Evolutionary conservation across 2,888 invertebrate genomes (phyloP).

Genomic region (Epistrophella euchroma): DNA sequence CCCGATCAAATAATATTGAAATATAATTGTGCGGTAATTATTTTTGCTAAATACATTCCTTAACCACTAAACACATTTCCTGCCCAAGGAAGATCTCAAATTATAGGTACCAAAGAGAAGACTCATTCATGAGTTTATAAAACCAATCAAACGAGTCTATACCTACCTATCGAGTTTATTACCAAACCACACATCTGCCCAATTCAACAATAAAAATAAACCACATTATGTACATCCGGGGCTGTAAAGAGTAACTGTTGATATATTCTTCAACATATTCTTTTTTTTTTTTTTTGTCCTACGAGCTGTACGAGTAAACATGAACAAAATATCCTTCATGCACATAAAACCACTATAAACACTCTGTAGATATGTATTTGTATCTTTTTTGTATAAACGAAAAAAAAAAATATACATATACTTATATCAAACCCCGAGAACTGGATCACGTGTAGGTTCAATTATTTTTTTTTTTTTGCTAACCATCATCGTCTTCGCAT

Average conservation of each 20-base stretch:
- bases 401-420: slow-evolving; percentile 11
- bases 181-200: slow-evolving; percentile 64
- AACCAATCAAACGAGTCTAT: slow-evolving; percentile 24
- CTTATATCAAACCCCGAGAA: slow-evolving; percentile 25
- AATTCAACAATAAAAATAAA: slow-evolving; percentile 38
- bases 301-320: not conserved
- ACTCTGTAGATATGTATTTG: not conserved
- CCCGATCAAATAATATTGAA: slow-evolving; percentile 24
- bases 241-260: slow-evolving; percentile 50
- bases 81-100: slow-evolving; percentile 9
- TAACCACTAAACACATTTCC: slow-evolving; percentile 46
- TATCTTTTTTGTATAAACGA: slow-evolving; percentile 2
- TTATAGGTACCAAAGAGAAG: slow-evolving; percentile 2
- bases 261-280: slow-evolving; percentile 29
- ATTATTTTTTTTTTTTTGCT: slow-evolving; percentile 51
- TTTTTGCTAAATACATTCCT: slow-evolving; percentile 50
- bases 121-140: slow-evolving; percentile 20
- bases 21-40: slow-evolving; percentile 4
- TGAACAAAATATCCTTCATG: slow-evolving; percentile 63
- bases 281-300: slow-evolving; percentile 14
- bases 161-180: slow-evolving; percentile 2
- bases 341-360: slow-evolving; percentile 38
- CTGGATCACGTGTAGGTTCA: slow-evolving; percentile 66
- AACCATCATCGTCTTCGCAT: slow-evolving; percentile 20
- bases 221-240: slow-evolving; percentile 53